Evolutionary conservation across 2,113 vertebrate genomes (phyloP).

Genomic region (Meriones unguiculatus): DNA sequence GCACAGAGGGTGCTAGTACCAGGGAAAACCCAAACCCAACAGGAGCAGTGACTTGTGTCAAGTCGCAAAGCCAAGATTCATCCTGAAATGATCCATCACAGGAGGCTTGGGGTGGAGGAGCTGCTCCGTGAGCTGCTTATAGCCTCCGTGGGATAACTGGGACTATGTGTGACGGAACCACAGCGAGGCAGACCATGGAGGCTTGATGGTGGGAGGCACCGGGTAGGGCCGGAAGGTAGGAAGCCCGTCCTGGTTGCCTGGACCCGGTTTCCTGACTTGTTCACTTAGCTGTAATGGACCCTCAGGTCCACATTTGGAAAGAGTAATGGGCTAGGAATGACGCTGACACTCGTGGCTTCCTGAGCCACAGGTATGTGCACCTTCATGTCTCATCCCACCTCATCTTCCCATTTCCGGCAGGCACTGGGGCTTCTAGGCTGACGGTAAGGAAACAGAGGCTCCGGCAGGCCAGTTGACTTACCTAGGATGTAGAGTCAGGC

Average conservation of each 20-base stretch:
- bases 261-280: background rate
- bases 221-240: background rate
- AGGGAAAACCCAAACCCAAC: background rate
- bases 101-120: background rate
- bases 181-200: accelerated
- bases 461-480: background rate
- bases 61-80: background rate
- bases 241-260: background rate
- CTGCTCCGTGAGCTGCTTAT: accelerated
- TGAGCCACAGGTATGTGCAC: accelerated
- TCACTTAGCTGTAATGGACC: background rate
- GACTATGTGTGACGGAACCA: background rate
- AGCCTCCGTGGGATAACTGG: accelerated
- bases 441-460: background rate
- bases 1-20: background rate
- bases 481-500: background rate
- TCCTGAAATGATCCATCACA: accelerated
- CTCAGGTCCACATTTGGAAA: background rate
- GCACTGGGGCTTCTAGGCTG: background rate
- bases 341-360: background rate
- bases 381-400: accelerated
- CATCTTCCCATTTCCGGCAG: background rate
- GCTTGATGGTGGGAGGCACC: accelerated
- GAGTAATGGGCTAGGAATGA: too few relatives aligned
- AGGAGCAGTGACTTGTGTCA: background rate